These are phyloP conservation scores for Reinhardtius hippoglossoides DNA, from an alignment of 2,113 vertebrate species.

Conservation along the genomic window DNA sequence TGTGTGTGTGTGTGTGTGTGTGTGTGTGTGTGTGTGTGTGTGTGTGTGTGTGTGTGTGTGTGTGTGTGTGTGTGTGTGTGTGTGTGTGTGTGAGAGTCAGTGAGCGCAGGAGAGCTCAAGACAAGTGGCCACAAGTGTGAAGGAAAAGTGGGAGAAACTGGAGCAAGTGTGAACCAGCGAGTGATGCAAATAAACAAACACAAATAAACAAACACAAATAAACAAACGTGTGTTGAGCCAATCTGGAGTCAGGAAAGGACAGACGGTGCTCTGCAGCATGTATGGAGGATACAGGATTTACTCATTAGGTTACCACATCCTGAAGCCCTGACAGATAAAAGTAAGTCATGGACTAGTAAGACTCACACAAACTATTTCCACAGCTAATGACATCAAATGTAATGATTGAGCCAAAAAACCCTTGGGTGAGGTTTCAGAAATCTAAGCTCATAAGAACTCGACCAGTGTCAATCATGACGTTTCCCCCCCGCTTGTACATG, in stretches of 20 bases:
- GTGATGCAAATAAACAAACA: constrained; percentile 76
- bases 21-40: neutral
- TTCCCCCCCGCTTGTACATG: too few species aligned
- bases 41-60: constrained; percentile 19
- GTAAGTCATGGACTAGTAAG: neutral
- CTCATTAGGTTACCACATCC: neutral
- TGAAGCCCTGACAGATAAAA: neutral
- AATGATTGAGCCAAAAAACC: too few species aligned
- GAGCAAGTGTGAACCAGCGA: constrained; percentile 79
- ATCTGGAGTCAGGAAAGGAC: constrained; percentile 38
- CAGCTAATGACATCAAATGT: too few species aligned
- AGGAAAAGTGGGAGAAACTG: constrained; percentile 79
- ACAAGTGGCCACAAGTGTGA: constrained; percentile 51
- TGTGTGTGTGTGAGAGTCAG: constrained; percentile 38
- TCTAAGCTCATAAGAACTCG: too few species aligned
- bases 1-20: constrained; percentile 25
- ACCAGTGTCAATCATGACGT: too few species aligned
- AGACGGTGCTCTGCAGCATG: neutral
- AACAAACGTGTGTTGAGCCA: constrained; percentile 46
- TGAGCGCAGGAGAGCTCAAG: constrained; percentile 14
- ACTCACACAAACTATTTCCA: too few species aligned
- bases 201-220: constrained; percentile 80
- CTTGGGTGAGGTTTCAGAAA: too few species aligned
- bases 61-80: constrained; percentile 17
- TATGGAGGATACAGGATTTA: neutral